Evolutionary conservation across 2,797 vertebrate species (phyloP).

Genomic region (Carcharodon carcharias): DNA sequence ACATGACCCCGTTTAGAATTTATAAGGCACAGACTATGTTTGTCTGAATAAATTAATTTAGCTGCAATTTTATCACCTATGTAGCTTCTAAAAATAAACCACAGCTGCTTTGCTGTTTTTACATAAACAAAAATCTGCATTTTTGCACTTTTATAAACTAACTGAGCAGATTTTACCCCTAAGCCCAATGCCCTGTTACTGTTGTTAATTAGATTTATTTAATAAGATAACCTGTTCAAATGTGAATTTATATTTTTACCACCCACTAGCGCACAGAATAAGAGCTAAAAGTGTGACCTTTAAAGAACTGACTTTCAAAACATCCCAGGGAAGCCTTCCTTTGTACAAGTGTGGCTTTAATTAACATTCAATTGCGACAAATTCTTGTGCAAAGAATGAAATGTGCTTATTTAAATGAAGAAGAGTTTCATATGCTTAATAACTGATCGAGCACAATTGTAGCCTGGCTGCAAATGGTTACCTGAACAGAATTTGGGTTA

Average conservation of each 20-base stretch:
- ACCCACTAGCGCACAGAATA: slow-evolving; percentile 2
- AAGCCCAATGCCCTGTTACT: slow-evolving; percentile 56
- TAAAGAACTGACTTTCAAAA: slow-evolving; percentile 35
- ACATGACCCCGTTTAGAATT: slow-evolving; percentile 77
- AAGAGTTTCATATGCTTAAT: not conserved
- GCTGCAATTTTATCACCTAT: slow-evolving; percentile 68
- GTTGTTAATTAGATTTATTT: slow-evolving; percentile 65
- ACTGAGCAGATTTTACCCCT: slow-evolving; percentile 69
- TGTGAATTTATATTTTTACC: slow-evolving; percentile 31
- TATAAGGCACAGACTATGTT: slow-evolving; percentile 74
- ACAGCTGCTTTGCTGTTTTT: slow-evolving; percentile 56
- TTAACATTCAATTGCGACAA: slow-evolving; percentile 17
- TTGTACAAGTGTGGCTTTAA: slow-evolving; percentile 22
- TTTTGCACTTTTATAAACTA: slow-evolving; percentile 54
- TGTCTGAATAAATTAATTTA: slow-evolving; percentile 83
- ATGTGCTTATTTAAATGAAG: not conserved
- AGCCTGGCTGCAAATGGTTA: not conserved
- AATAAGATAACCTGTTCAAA: slow-evolving; percentile 41
- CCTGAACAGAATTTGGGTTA: not conserved
- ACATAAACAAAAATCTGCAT: slow-evolving; percentile 61
- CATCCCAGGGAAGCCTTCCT: slow-evolving; percentile 12
- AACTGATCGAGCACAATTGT: not conserved
- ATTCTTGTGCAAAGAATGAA: slow-evolving; percentile 17
- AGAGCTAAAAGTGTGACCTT: slow-evolving; percentile 32
- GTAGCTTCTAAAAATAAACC: slow-evolving; percentile 60